phyloP scores from a whole-genome alignment of 2,797 vertebrate species.

The Hozukius guyotensis region DNA sequence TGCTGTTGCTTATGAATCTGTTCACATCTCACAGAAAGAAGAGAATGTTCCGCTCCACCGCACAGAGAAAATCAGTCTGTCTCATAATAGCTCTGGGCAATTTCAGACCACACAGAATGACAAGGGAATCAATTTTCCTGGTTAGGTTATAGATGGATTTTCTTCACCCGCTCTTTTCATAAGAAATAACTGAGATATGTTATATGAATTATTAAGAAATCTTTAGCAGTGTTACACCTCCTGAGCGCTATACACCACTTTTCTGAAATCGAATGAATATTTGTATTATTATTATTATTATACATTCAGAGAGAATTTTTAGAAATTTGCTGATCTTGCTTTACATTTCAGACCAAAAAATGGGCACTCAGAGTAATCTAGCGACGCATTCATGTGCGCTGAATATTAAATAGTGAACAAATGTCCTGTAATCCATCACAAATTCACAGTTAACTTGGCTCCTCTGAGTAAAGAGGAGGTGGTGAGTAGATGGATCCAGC shows the following conservation, averaged over 20 bases:
- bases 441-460: background rate
- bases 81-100: conserved; percentile 79
- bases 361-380: conserved; percentile 8
- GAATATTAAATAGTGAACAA: conserved; percentile 49
- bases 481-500: conserved; percentile 32
- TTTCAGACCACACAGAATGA: conserved; percentile 82
- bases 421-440: conserved; percentile 18
- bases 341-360: conserved; percentile 17
- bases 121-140: conserved; percentile 84
- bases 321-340: conserved; percentile 43
- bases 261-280: conserved; percentile 42
- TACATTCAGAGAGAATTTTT: conserved; percentile 10
- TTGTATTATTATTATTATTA: conserved; percentile 9
- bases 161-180: conserved; percentile 54
- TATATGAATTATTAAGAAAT: conserved; percentile 75
- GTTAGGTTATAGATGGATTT: conserved; percentile 83
- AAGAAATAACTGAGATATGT: conserved; percentile 71
- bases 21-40: conserved; percentile 66
- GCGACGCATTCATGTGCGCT: background rate
- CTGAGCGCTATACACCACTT: conserved; percentile 4
- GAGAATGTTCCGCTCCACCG: conserved; percentile 68
- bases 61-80: conserved; percentile 74
- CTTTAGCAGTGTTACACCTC: conserved; percentile 22
- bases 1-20: conserved; percentile 63
- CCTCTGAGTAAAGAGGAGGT: background rate